Conservation (phyloP, 1,140 invertebrate genomes). For the Drosophila nasuta region DNA sequence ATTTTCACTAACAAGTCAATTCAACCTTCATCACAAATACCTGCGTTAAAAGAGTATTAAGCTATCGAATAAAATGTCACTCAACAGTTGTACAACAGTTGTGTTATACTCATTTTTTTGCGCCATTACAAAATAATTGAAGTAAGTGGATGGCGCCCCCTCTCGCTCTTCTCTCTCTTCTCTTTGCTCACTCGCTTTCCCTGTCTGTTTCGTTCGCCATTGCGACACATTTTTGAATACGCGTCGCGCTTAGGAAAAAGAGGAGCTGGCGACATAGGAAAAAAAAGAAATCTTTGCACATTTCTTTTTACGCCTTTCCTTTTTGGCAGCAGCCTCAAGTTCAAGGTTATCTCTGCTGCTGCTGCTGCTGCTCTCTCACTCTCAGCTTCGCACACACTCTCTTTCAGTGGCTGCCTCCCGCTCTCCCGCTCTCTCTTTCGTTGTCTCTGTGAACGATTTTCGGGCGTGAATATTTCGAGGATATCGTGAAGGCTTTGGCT, state of each 20-base stretch:
- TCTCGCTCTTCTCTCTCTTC: not conserved
- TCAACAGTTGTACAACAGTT: conserved; percentile 52
- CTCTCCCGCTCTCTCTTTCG: conserved; percentile 8
- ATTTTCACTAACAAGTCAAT: too few relatives aligned
- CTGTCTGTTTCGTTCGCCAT: not conserved
- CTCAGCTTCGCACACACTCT: not conserved
- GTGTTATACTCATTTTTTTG: conserved; percentile 39
- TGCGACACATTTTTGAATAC: conserved; percentile 31
- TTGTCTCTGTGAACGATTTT: conserved; percentile 46
- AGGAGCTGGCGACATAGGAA: conserved; percentile 14
- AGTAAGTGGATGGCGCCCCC: conserved; percentile 33
- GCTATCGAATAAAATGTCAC: not conserved
- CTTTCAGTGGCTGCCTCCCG: not conserved
- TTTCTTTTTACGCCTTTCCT: conserved; percentile 41
- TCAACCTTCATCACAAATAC: too few relatives aligned
- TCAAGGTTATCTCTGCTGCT: conserved; percentile 46
- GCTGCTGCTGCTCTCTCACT: not conserved
- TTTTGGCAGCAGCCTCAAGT: conserved; percentile 42
- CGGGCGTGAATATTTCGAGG: conserved; percentile 69
- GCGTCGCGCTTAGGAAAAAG: conserved; percentile 24
- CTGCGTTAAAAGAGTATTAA: too few relatives aligned
- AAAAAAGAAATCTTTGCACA: conserved; percentile 11
- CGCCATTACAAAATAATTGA: conserved; percentile 65
- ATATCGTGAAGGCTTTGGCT: conserved; percentile 59
- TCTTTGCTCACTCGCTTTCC: not conserved